A percentile compares a stretch with the other conserved stretches of the same genome.
These are phyloP conservation scores for Centruroides vittatus DNA, from an alignment of 1,140 invertebrate genomes.

Conservation along the genomic window DNA sequence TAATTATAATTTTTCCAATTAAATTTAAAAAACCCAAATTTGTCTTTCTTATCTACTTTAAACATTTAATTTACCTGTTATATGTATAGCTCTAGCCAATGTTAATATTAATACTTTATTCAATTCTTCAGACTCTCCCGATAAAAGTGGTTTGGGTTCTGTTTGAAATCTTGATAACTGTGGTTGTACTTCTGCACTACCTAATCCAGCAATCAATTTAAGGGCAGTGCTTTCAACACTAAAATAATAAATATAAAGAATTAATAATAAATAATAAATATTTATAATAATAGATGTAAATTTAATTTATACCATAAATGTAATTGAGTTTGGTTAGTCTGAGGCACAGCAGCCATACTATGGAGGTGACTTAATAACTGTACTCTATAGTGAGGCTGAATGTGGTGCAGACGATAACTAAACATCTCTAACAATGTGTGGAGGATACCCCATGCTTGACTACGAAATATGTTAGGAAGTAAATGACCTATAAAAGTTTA, in stretches of 20 bases:
- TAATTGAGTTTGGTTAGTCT: conserved; percentile 87
- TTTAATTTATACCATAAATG: conserved; percentile 55
- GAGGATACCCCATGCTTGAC: conserved; percentile 51
- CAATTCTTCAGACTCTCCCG: conserved; percentile 85
- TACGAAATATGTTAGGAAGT: conserved; percentile 62
- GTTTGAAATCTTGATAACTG: conserved; percentile 62
- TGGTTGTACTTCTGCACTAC: conserved; percentile 56
- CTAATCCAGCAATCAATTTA: conserved; percentile 75
- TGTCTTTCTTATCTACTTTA: too few species aligned
- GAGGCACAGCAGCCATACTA: conserved; percentile 69
- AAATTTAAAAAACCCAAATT: too few species aligned
- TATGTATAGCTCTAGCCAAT: conserved; percentile 82
- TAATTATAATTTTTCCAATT: too few species aligned
- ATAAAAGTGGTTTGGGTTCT: conserved; percentile 68
- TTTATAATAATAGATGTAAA: too few species aligned
- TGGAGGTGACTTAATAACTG: conserved; percentile 77
- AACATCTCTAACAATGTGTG: conserved; percentile 94
- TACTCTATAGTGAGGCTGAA: conserved; percentile 85
- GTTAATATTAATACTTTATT: conserved; percentile 70
- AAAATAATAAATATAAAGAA: conserved; percentile 18
- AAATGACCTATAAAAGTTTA: conserved; percentile 50
- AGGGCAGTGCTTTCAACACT: conserved; percentile 87
- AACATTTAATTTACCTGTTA: conserved; percentile 48
- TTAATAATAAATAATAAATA: not conserved
- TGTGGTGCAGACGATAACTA: conserved; percentile 87